Percentiles rank a stretch among this genome's conserved stretches.
Evolutionary conservation across 2,888 invertebrate genomes (phyloP).

Genomic region (Doris montereyensis): DNA sequence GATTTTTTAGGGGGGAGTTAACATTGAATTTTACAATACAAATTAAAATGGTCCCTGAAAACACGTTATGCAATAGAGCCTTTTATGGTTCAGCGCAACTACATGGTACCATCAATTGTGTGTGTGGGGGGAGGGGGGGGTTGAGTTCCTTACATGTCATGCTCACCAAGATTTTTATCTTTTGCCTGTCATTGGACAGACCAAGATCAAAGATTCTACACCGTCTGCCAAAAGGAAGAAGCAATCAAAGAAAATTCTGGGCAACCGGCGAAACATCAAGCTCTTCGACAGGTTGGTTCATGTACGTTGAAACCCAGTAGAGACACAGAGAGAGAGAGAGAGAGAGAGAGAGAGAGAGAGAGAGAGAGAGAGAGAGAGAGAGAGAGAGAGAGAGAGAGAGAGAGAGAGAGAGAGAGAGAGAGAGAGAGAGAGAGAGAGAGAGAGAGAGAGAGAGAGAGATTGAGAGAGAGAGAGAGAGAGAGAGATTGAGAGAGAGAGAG

Average conservation of each 20-base stretch:
- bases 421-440: too few relatives aligned
- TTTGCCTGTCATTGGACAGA: too few relatives aligned
- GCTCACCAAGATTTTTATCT: too few relatives aligned
- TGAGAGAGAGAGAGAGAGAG: neutral
- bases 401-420: neutral
- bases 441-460: neutral
- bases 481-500: neutral
- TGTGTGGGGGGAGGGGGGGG: too few relatives aligned
- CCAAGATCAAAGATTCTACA: constrained; percentile 52
- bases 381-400: neutral
- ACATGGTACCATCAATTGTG: too few relatives aligned
- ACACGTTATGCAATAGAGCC: too few relatives aligned
- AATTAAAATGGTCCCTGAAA: too few relatives aligned
- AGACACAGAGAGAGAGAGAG: neutral
- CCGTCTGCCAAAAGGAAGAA: constrained; percentile 51
- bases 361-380: neutral
- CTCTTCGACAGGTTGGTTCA: constrained; percentile 51
- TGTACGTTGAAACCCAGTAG: neutral
- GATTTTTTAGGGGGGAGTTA: too few relatives aligned
- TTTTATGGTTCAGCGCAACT: too few relatives aligned
- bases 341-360: neutral
- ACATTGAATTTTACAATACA: too few relatives aligned
- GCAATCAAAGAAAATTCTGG: constrained; percentile 50
- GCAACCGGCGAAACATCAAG: constrained; percentile 48
- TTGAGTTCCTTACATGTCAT: too few relatives aligned